Base-by-base conservation (phyloP, 2,113 vertebrate genomes). In the Riparia riparia region DNA sequence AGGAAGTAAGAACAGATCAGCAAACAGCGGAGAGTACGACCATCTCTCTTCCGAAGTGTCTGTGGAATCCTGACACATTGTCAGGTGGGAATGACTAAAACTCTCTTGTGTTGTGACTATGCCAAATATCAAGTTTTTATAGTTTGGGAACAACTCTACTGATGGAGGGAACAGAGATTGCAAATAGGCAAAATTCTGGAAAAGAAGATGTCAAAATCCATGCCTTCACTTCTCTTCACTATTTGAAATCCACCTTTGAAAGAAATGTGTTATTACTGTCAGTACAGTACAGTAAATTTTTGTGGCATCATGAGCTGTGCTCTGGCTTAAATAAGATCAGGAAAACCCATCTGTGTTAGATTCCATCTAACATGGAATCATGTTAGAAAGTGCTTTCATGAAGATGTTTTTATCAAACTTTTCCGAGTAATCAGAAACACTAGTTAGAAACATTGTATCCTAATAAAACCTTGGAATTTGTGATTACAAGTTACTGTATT, bases 41-140 rank as follows among this genome's bases (percentile, higher is more conserved):
- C 9, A 21, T 50, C 41, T 49, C 29, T 84, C 61, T 86, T 61
- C 74, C 74, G 42, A 45, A 86, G 21, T 15, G 3, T 65, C 5
- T 74, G 1, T 74, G 68, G 79, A 84, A 76, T 72, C 18, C 49
- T 9, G 11, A 11, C 0, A 17, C 95, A 54, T 25, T 57, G 47
- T 77, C 97, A 97, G 97, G 96, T 85, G 96, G n/a, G 58, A 86
- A 42, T 66, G 44, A 63, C 34, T 82, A 17, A 34, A 9, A 34
- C 10, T 45, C 68, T 22, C 61, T 42, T 47, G 31, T 68, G 5
- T 22, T 78, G 60, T 57, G 42, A 60, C 37, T 65, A 32, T 25
- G 61, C 11, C 21, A 82, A 76, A 60, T 49, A 21, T 0, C 3
- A 14, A 5, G 6, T 61, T 64, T 91, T 15, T 32, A 11, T 37